Evolutionary conservation across 2,888 invertebrate genomes (phyloP), one percentile per base, ranked within the genome.

Genomic region (Dynastes grantii): DNA sequence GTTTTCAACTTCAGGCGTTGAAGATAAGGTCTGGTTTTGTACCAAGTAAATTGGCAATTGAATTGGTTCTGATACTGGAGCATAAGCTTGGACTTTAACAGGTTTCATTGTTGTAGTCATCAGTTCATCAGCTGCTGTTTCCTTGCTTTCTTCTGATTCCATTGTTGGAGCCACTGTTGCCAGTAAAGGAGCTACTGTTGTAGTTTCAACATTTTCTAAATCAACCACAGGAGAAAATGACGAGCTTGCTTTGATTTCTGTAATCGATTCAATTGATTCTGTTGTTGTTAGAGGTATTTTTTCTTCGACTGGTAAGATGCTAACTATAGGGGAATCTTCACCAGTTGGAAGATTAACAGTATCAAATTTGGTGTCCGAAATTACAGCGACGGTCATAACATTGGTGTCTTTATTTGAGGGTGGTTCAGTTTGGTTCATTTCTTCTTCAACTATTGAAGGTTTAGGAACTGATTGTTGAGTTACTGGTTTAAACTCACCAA

Each of bases 331-430:
- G 3, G 70, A 77, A 49, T 70, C 22, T 1, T 51, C 58, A 13
- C 40, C 45, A 16, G 40, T 55, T 49, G 49, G 55, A 32, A 77
- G 32, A 45, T 55, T 77, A 27, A 49, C 70, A 5, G 29, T 77
- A n/a, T 77, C 70, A 45, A 67, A 77, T 68, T 70, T 70, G 8
- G 61, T 61, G 58, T 77, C 77, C 9, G 77, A 77, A 9, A 77
- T 45, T n/a, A 77, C 61, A 4, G 70, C 58, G 13, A 77, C 63
- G 5, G 70, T 77, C n/a, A 77, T 70, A 2, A 70, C 8, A 76
- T 76, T 58, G 2, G 49, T 9, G 11, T 68, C 22, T 11, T 68
- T 51, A 22, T 45, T 16, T 8, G 40, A 2, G 16, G 45, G 45
- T n/a, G 68, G 22, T 16, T 49, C 51, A 51, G 16, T 55, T 55